phyloP scores from a whole-genome alignment of 1,140 invertebrate genomes.

The Zaprionus camerounensis region DNA sequence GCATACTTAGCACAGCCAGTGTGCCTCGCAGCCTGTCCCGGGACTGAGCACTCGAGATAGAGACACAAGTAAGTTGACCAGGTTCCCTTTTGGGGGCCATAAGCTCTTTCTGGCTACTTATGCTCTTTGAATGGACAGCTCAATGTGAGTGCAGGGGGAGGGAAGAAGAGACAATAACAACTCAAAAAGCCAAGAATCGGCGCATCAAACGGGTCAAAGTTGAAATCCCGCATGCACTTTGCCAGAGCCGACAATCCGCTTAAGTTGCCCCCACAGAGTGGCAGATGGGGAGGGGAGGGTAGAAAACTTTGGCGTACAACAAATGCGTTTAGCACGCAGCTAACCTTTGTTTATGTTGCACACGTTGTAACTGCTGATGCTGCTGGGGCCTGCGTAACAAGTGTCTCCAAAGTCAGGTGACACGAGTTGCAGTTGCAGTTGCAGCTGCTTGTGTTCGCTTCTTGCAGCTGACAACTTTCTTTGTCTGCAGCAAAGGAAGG shows the following conservation, averaged over 20 bases:
- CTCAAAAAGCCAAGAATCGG: constrained; percentile 69
- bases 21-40: background rate
- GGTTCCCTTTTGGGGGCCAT: background rate
- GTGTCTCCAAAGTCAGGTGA: constrained; percentile 41
- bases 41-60: background rate
- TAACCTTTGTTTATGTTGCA: constrained; percentile 19
- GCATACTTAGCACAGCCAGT: background rate
- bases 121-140: background rate
- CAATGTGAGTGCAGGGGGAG: background rate
- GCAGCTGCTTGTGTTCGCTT: constrained; percentile 33
- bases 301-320: constrained; percentile 62
- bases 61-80: background rate
- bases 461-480: constrained; percentile 67
- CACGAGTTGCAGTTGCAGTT: constrained; percentile 53
- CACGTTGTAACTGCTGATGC: background rate
- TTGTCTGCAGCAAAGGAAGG: constrained; percentile 40
- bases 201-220: constrained; percentile 57
- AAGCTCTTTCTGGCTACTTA: background rate
- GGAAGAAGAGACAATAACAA: constrained; percentile 10
- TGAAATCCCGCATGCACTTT: constrained; percentile 72
- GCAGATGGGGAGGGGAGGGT: background rate
- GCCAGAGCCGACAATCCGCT: constrained; percentile 53
- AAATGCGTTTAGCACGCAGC: constrained; percentile 74
- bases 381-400: constrained; percentile 23
- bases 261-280: background rate